Base-by-base conservation (phyloP, 2,888 invertebrate genomes). In the Philereme transversata region DNA sequence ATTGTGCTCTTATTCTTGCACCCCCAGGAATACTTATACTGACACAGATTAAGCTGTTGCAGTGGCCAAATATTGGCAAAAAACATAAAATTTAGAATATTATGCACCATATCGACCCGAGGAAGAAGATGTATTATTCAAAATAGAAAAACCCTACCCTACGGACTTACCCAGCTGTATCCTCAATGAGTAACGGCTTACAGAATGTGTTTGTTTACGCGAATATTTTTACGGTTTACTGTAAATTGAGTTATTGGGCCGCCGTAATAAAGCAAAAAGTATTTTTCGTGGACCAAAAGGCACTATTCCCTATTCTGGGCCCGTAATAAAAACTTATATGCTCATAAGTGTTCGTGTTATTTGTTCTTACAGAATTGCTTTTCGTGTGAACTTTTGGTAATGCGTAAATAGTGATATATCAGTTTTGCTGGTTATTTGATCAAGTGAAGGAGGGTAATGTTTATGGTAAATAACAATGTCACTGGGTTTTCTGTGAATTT, bases 201-300 rank as follows among this genome's bases (percentile, higher is more conserved):
- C 65, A 54, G 63, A 76, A 77, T 72, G 69, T 75, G 67, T 69
- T 77, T 77, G 78, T 77, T 76, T 77, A 74, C 77, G 64, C 55
- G 67, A 71, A 66, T 63, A 67, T 60, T 66, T 68, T 60, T 51
- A 66, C 65, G 71, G 71, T 70, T 71, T 70, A 74, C 67, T 71
- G 65, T 73, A 75, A 75, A 77, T 77, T 73, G 76, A 73, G 75
- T 77, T 77, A 77, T 62, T 62, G 68, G 56, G 53, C 52, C 44
- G 47, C 40, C 56, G 71, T 70, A 68, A 73, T 74, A 76, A 70
- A 67, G 57, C 65, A 65, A 66, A 69, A 70, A 64, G 62, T 71
- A 65, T 68, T 54, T 64, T 58, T 51, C 57, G 53, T 56, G 34
- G 33, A 40, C 11, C 48, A 48, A n/a, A 48, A 45, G 57, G 34